Evolutionary conservation across 2,888 invertebrate species (phyloP), one percentile per base, ranked within the genome.

Genomic region (Drosophila subquinaria): DNA sequence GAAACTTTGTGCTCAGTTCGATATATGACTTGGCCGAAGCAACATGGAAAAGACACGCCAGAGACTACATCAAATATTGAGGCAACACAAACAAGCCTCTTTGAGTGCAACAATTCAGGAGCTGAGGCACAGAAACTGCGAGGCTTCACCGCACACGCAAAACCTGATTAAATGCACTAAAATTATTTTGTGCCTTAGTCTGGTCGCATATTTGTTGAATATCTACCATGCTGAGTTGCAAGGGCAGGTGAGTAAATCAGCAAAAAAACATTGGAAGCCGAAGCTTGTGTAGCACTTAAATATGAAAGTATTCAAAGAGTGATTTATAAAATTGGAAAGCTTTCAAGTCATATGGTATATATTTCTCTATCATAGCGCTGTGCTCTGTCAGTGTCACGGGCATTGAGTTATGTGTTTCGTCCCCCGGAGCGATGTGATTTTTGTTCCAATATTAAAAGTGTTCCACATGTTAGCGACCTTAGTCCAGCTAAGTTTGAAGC

Each of bases 381-480:
- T 59, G 63, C 69, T 2, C 53, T 92, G 8, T 67, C 76, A n/a
- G 47, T 92, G 53, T 91, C 92, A 8, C 84, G 87, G n/a, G 20
- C 77, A 4, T 13, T 91, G 27, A 86, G 91, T 0, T 91, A 90
- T 57, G 88, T 88, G 4, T 96, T 97, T 90, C 95, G 98, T 2
- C 96, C 97, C 0, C 96, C 97, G 0, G 96, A 96, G 89, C 95
- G 95, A 86, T 98, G 98, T 91, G 94, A 94, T 23, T 95, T 97
- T 93, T 98, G 98, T 91, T 89, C 91, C 5, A 94, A 94, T 61
- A 93, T 98, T 11, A 92, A 93, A 4, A 91, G 94, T 73, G 95
- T 97, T 33, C 94, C 95, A 42, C 95, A 95, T 68, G 93, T 97
- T 0, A 91, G 94, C 8, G 95, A 95, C 82, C 94, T 97, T 17